Evolutionary conservation across 1,140 invertebrate species (phyloP), one percentile per base, ranked within the genome.

Genomic region (Pararge aegeria): DNA sequence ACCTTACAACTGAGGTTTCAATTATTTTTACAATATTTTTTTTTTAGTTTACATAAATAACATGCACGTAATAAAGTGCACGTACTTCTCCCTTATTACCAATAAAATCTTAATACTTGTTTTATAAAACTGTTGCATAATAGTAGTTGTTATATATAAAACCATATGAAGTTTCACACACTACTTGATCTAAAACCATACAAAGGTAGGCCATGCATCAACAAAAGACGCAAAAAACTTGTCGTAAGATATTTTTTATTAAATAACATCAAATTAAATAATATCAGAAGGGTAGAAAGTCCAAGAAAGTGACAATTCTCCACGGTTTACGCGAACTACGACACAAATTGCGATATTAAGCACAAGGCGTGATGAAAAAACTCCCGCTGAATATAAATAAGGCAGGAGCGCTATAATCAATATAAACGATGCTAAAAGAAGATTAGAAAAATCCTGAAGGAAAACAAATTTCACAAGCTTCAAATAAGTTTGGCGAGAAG

Each of bases 341-440:
- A 81, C 79, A 87, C 87, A 87, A 87, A 89, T 86, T 84, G 87
- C 84, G 77, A 87, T 87, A 87, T 89, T 86, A 85, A 89, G 79
- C 84, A 87, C 84, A 73, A 73, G 79, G 73, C 81, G 84, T 87
- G 87, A 89, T 89, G 87, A 89, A 89, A 89, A 87, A 89, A 87
- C 87, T 85, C 87, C 80, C 80, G 76, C 87, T 85, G 87, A 89
- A 89, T 89, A 89, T 89, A 89, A 89, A 89, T 89, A 83, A 89
- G 84, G 80, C 75, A 69, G 79, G 76, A 81, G 80, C 81, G 77
- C 83, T 83, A 87, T 87, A 89, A 89, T 89, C 87, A 87, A 89
- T 87, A 89, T 87, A 89, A 89, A 89, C 83, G 87, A 89, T 89
- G 80, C 80, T 81, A 77, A 83, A n/a, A 76, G 81, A 82, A 87